phyloP scores from a whole-genome alignment of 2,113 vertebrate species.

The Glaucomys volans region DNA sequence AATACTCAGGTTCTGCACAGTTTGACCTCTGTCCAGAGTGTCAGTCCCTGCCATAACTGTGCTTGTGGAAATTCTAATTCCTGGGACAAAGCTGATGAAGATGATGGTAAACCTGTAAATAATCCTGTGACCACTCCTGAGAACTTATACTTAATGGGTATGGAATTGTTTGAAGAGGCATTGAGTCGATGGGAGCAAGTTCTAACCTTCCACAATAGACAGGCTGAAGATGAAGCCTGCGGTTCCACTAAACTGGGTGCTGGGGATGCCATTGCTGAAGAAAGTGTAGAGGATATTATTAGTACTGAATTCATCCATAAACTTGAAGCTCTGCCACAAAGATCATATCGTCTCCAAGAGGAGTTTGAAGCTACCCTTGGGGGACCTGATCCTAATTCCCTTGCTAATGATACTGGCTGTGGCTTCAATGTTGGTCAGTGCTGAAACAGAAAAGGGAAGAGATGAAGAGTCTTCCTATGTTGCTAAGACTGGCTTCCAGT shows the following conservation, averaged over 20 bases:
- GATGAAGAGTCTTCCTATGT: constrained; percentile 83
- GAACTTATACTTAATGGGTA: constrained; percentile 98
- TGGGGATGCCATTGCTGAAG: too few species aligned
- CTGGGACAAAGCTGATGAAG: constrained; percentile 93
- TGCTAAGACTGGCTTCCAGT: too few species aligned
- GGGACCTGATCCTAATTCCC: constrained; percentile 89
- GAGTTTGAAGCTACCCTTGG: constrained; percentile 96
- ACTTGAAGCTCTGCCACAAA: constrained; percentile 95
- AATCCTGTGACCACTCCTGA: constrained; percentile 96
- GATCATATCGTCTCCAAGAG: constrained; percentile 97
- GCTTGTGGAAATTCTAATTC: constrained; percentile 93
- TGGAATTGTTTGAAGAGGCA: too few species aligned
- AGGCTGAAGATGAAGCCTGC: too few species aligned
- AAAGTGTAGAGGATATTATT: constrained; percentile 98
- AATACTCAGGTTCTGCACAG: constrained; percentile 94
- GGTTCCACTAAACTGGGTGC: too few species aligned
- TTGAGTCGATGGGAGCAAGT: too few species aligned
- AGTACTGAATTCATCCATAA: constrained; percentile 97
- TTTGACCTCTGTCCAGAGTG: constrained; percentile 93
- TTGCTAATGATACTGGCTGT: constrained; percentile 92
- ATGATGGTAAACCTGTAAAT: constrained; percentile 92
- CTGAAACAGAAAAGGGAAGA: constrained; percentile 96
- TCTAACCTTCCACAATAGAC: too few species aligned
- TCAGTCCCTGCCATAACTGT: constrained; percentile 94
- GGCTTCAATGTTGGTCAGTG: constrained; percentile 98